phyloP scores from a whole-genome alignment of 1,140 invertebrate species.

The Drosophila navojoa region DNA sequence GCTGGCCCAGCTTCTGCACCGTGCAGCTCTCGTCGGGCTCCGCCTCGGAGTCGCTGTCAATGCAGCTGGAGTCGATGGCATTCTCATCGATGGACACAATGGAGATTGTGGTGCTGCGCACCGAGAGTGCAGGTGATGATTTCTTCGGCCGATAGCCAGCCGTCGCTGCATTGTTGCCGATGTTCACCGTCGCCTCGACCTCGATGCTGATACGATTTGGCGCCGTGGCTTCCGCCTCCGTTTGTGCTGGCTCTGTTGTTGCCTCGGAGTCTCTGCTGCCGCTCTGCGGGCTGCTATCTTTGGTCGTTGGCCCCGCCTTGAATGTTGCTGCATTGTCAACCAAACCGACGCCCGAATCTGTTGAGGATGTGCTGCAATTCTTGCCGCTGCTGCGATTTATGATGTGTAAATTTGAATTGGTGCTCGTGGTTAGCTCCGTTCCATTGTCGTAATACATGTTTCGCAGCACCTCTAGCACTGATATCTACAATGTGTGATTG shows the following conservation, averaged over 20 bases:
- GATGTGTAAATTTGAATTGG: conserved; percentile 42
- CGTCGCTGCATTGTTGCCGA: conserved; percentile 35
- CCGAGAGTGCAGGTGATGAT: conserved; percentile 65
- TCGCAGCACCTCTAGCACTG: not conserved
- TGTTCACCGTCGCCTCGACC: conserved; percentile 61
- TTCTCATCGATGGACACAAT: conserved; percentile 80
- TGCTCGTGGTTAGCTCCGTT: conserved; percentile 57
- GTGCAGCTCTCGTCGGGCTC: conserved; percentile 70
- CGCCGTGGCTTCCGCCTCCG: conserved; percentile 23
- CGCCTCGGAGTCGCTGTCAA: conserved; percentile 75
- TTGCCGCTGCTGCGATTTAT: conserved; percentile 54
- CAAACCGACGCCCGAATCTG: conserved; percentile 77
- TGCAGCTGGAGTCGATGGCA: conserved; percentile 76
- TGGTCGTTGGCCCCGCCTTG: conserved; percentile 42
- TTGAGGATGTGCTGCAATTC: conserved; percentile 77
- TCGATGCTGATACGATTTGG: conserved; percentile 63
- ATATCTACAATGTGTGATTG: conserved; percentile 7
- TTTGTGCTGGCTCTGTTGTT: conserved; percentile 2
- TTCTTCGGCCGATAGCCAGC: conserved; percentile 16
- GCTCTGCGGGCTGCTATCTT: conserved; percentile 33
- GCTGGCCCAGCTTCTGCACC: conserved; percentile 79
- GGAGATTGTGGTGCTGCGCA: conserved; percentile 76
- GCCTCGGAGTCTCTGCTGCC: conserved; percentile 11
- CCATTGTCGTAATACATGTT: conserved; percentile 69
- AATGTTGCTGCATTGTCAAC: conserved; percentile 61